Conservation (phyloP, 2,113 vertebrate genomes). For the Podarcis raffonei region DNA sequence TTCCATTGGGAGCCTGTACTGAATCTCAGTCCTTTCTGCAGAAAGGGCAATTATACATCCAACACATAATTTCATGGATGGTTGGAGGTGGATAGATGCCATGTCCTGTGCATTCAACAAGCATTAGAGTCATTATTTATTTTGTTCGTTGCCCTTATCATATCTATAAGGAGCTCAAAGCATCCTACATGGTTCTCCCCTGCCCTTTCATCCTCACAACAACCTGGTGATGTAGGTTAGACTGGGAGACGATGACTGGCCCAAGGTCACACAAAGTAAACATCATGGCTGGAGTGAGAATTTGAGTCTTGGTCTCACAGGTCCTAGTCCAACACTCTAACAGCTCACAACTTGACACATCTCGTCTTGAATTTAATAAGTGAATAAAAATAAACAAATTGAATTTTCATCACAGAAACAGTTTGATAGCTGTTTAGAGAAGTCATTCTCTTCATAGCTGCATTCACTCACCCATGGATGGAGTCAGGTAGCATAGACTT, state of each 20-base stretch:
- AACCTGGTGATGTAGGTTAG: no score
- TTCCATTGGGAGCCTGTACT: no score
- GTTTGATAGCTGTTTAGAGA: constrained; percentile 23
- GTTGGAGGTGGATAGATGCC: not conserved
- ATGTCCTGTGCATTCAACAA: not conserved
- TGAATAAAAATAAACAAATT: no score
- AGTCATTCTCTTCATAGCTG: constrained; percentile 41
- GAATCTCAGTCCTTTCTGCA: no score
- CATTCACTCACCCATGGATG: constrained; percentile 49
- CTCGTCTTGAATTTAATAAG: no score
- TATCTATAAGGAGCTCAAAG: not conserved
- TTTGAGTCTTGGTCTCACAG: no score
- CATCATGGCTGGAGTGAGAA: no score
- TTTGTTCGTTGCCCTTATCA: not conserved
- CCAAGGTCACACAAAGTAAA: no score
- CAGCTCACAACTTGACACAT: not conserved
- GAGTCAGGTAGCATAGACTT: constrained; percentile 1
- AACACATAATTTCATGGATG: not conserved
- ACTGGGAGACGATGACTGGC: no score
- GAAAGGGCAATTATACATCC: not conserved
- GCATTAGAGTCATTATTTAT: not conserved
- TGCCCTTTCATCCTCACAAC: no score
- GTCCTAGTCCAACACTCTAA: not conserved
- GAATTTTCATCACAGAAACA: not conserved
- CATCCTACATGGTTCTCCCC: no score